Base-by-base conservation (phyloP, 1,140 invertebrate genomes). In the Leptopilina clavipes region DNA sequence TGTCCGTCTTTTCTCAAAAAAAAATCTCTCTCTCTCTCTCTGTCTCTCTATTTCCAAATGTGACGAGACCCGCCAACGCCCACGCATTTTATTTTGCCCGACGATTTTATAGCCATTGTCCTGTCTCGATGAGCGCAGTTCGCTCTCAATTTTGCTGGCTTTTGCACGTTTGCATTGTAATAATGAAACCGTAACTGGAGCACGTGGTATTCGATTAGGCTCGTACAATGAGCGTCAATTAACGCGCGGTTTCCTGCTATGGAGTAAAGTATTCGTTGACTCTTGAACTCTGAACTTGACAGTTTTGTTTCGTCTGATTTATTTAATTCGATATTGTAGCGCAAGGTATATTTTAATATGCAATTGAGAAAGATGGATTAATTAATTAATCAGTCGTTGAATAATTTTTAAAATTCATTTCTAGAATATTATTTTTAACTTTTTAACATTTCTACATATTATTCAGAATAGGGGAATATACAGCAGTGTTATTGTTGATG, bases 251-350 rank as follows among this genome's bases (percentile, higher is more conserved):
- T 65, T 65, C 59, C 59, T 25, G 59, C 22, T 31, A 65, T 65
- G 6, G 14, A 65, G 59, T 10, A 65, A 65, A 65, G 25, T 65
- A 65, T 65, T 37, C 25, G 6, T 37, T 65, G 59, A 65, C 59
- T 65, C 59, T 65, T 65, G 59, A 65, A 65, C 59, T 65, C 22
- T 65, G 59, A 65, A 65, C 59, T 65, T 65, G 25, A 65, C 22
- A 65, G 25, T 31, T 65, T 65, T n/a, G 14, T 65, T n/a, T 65
- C 22, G 12, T 31, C 22, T n/a, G 59, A 65, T 65, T 65, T 65
- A 25, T 3, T 14, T 22, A 65, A 65, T 65, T 65, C 22, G 5
- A 65, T 2, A n/a, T 8, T 31, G 25, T 31, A 2, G 25, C 5
- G n/a, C n/a, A 48, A 3, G 6, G 37, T 40, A 40, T 40, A n/a